Base-by-base conservation (phyloP, 2,113 vertebrate species). In the Ceyx cyanopectus region DNA sequence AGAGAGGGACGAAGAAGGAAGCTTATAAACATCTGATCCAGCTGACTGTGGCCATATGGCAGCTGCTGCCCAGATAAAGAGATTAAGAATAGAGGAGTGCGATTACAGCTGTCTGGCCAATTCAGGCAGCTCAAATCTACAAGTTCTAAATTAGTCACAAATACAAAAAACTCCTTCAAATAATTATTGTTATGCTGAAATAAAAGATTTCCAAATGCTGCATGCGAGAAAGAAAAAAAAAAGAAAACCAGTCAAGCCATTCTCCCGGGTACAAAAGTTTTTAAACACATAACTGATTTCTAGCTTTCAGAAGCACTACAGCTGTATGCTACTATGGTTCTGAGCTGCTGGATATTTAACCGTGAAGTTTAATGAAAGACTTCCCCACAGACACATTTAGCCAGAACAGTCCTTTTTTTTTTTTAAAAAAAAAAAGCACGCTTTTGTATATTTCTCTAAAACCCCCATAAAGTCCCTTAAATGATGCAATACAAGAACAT, bases 101-200 rank as follows among this genome's bases (percentile, higher is more conserved):
- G 99, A 99, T 99, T 99, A 99, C 99, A 99, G 99, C 99, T 99
- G 99, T 99, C 99, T 99, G 99, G 99, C 99, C 99, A 99, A 99
- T 99, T 99, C 99, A 99, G 98, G 98, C 99, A 98, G 99, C 99
- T 99, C 99, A 99, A 98, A 99, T 99, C 99, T 99, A 99, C 99
- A 99, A 99, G 98, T 99, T 99, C 99, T 99, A 99, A 99, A 99
- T 99, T 99, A 99, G 99, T 99, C 99, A 96, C 98, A 97, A 97
- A 98, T 98, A 99, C 98, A 97, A 97, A 97, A 97, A 98, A 98
- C 97, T 97, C 98, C 98, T 98, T 98, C 97, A 97, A 98, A 98
- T 98, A 97, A 98, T 98, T 98, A 98, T 95, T 98, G 97, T 97
- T 97, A 95, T 68, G 84, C 89, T 91, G 86, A 96, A 98, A 97